A percentile compares a stretch with the other conserved stretches of the same genome.
phyloP scores from a whole-genome alignment of 2,888 invertebrate genomes.

The Diploptera punctata region DNA sequence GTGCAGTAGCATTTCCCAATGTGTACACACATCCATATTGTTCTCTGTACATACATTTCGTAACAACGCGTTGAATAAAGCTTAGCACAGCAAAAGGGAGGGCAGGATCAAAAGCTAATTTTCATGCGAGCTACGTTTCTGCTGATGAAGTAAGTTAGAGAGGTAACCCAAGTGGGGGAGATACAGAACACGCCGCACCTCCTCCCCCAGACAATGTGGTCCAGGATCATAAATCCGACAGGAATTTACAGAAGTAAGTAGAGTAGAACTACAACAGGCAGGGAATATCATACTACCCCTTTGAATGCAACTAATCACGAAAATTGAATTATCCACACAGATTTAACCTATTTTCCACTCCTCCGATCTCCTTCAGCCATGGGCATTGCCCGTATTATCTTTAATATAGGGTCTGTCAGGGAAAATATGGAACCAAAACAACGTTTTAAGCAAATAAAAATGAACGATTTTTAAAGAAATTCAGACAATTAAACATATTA shows the following conservation, averaged over 20 bases:
- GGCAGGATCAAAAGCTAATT: conserved; percentile 33
- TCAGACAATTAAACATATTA: too few species aligned
- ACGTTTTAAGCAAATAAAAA: too few species aligned
- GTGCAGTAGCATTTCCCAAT: too few species aligned
- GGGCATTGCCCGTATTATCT: too few species aligned
- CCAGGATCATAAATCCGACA: conserved; percentile 35
- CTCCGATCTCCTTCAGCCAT: neutral
- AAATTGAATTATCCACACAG: conserved; percentile 41
- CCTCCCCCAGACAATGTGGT: conserved; percentile 28
- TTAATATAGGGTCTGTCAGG: too few species aligned
- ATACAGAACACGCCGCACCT: neutral
- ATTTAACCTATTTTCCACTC: conserved; percentile 38
- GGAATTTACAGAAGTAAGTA: conserved; percentile 25
- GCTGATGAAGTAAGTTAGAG: conserved; percentile 36
- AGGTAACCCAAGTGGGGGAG: neutral
- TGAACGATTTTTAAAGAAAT: too few species aligned
- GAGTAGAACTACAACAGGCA: conserved; percentile 21
- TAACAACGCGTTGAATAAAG: conserved; percentile 10
- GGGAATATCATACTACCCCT: conserved; percentile 25
- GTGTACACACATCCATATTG: neutral
- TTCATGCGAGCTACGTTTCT: conserved; percentile 29
- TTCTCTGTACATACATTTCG: neutral
- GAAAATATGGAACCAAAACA: too few species aligned
- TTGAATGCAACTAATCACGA: conserved; percentile 38
- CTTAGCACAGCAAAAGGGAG: conserved; percentile 31